phyloP scores from a whole-genome alignment of 2,888 invertebrate genomes.

The Agrochola circellaris region DNA sequence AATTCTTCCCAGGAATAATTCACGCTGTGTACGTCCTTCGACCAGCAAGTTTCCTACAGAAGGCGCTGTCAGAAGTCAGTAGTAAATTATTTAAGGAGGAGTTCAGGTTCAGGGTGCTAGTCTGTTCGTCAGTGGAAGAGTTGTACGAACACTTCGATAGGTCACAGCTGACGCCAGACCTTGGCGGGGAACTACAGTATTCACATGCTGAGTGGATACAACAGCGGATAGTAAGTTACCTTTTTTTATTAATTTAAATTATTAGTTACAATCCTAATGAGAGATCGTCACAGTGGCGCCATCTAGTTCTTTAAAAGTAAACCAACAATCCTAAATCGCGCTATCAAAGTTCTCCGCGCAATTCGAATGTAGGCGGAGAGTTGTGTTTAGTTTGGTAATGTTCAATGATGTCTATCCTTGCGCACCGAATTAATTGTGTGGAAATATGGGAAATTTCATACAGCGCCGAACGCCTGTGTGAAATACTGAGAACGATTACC shows the following conservation, averaged over 20 bases:
- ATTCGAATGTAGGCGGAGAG: slow-evolving; percentile 5
- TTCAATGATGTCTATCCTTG: slow-evolving; percentile 84
- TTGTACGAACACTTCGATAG: slow-evolving; percentile 96
- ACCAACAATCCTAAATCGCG: slow-evolving; percentile 64
- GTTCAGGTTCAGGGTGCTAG: slow-evolving; percentile 96
- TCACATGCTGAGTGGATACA: slow-evolving; percentile 99
- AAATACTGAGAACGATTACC: slow-evolving; percentile 76
- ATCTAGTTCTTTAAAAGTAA: slow-evolving; percentile 54
- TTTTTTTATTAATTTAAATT: not conserved
- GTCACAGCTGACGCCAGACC: slow-evolving; percentile 96
- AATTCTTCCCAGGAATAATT: slow-evolving; percentile 97
- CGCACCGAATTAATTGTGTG: slow-evolving; percentile 81
- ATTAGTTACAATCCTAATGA: not conserved
- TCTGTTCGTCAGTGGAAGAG: slow-evolving; percentile 96
- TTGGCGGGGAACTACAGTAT: slow-evolving; percentile 97
- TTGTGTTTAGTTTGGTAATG: slow-evolving; percentile 45
- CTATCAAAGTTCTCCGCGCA: slow-evolving; percentile 57
- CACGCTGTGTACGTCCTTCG: slow-evolving; percentile 98
- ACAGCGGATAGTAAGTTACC: slow-evolving; percentile 95
- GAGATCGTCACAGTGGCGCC: slow-evolving; percentile 43
- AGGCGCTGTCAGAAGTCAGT: slow-evolving; percentile 98
- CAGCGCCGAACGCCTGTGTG: slow-evolving; percentile 79
- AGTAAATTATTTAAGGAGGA: slow-evolving; percentile 97
- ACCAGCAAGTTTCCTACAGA: slow-evolving; percentile 98
- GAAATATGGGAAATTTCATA: slow-evolving; percentile 76